Base-by-base conservation (phyloP, 1,140 invertebrate genomes). In the Eupeodes corollae region DNA sequence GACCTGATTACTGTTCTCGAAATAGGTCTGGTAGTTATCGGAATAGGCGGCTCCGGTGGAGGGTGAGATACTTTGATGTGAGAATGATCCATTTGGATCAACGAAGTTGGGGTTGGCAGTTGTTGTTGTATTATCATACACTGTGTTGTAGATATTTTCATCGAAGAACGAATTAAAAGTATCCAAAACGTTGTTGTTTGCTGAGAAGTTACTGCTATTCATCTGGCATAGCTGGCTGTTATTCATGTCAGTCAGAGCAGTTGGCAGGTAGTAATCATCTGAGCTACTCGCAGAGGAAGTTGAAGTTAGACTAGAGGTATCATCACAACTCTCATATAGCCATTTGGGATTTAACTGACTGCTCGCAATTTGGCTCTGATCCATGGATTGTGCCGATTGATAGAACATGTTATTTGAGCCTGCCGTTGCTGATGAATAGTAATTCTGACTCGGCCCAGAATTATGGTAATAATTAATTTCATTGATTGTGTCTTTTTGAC, bases 281-380 rank as follows among this genome's bases (percentile, higher is more conserved):
- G 59, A 59, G 44, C 59, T 62, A 37, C 63, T 62, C 35, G 58
- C 56, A 3, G 64, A 61, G 3, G 64, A 61, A 46, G 54, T 57
- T 49, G 56, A 61, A 19, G 58, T 67, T 35, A 67, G 45, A 15
- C 60, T 65, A 35, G 64, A 67, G 19, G 64, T 65, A 37, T 67
- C 64, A 41, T 67, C 64, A 35, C 60, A 67, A 52, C 52, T 63
- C 46, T 67, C 64, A 47, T 67, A 65, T 8, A 60, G 39, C 14
- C 52, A 53, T 50, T 57, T 50, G 6, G 44, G 26, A 37, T 47
- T 44, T 10, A 14, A 16, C 6, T n/a, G 13, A 14, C 47, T 30
- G 21, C 3, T 13, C 19, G n/a, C 2, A 33, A 30, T 32, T 44
- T 26, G 21, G 3, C 21, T 8, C 8, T 26, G 21, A 26, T 26